Evolutionary conservation across 2,113 vertebrate species (phyloP).

Genomic region (Mastomys natalensis): DNA sequence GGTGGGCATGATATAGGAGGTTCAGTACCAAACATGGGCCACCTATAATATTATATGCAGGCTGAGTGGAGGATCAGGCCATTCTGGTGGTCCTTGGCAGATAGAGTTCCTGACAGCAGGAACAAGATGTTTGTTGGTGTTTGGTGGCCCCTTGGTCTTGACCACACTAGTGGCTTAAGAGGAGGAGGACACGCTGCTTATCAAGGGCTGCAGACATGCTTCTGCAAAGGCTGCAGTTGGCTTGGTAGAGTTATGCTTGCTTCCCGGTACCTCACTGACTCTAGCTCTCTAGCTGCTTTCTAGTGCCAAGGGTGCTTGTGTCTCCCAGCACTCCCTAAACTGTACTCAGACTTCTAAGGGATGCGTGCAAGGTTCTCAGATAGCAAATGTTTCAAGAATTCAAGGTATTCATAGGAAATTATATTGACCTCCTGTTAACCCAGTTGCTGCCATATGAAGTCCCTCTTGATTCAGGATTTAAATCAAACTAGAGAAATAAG

Average conservation of each 20-base stretch:
- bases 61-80: no score
- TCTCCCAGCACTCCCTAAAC: neutral
- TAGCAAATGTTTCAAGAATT: neutral
- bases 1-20: neutral
- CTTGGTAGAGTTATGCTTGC: neutral
- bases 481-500: neutral
- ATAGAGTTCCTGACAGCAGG: neutral
- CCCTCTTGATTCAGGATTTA: neutral
- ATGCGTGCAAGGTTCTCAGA: neutral
- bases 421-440: neutral
- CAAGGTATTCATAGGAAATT: neutral
- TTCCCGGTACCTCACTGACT: neutral
- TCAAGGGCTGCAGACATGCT: neutral
- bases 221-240: neutral
- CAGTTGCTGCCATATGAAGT: neutral
- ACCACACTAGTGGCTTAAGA: neutral
- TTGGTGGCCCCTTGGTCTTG: neutral
- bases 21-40: neutral
- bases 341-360: neutral
- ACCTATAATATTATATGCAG: neutral
- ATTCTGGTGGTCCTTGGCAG: neutral
- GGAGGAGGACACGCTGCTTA: neutral
- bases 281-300: neutral
- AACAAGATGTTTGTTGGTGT: neutral
- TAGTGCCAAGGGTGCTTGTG: neutral